A percentile compares a stretch with the other conserved stretches of the same genome.
Conservation (phyloP, 2,797 vertebrate species). For the Danio albolineatus region DNA sequence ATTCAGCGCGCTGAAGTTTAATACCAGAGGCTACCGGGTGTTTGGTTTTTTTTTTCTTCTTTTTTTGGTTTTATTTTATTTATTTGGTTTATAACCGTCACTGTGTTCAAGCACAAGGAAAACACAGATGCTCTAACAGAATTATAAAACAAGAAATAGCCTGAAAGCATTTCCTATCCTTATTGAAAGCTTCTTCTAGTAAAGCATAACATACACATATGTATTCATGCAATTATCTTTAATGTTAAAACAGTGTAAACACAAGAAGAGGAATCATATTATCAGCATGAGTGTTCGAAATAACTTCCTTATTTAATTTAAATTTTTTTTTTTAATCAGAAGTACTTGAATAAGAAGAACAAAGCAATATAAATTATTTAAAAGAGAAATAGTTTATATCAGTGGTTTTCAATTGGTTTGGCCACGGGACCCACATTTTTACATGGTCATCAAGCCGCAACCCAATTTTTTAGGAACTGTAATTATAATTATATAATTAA, state of each 20-base stretch:
- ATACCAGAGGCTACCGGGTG: not conserved
- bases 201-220: not conserved
- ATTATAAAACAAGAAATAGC: slow-evolving; percentile 4
- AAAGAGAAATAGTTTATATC: too few species aligned
- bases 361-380: too few species aligned
- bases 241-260: not conserved
- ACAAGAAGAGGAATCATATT: not conserved
- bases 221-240: not conserved
- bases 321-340: too few species aligned
- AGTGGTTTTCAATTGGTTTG: too few species aligned
- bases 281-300: too few species aligned
- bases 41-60: not conserved
- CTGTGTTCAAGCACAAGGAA: not conserved
- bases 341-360: too few species aligned
- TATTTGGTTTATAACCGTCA: not conserved
- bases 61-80: not conserved
- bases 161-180: not conserved
- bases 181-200: not conserved
- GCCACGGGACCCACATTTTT: too few species aligned
- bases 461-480: too few species aligned
- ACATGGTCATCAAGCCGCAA: too few species aligned
- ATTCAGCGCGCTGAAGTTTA: slow-evolving; percentile 23
- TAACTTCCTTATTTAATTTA: too few species aligned
- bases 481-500: too few species aligned
- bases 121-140: not conserved